Evolutionary conservation across 2,113 vertebrate genomes (phyloP), one percentile per base, ranked within the genome.

Genomic region (Clupea harengus): DNA sequence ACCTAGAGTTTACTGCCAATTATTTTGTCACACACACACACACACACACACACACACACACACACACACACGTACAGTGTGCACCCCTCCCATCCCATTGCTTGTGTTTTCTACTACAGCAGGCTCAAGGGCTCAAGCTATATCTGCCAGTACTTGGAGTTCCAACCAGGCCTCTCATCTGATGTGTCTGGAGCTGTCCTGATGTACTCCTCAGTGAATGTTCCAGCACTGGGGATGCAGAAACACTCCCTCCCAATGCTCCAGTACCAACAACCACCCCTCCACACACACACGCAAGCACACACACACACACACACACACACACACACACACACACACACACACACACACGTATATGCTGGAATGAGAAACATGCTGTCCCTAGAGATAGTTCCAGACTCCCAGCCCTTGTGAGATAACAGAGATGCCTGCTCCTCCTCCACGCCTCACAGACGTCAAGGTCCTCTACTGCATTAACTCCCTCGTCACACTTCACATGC

Each of bases 321-420:
- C n/a, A 83, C 72, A 82, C 49, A 83, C 44, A 83, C 10, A 72
- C 54, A 85, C 60, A 80, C 82, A 49, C n/a, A 44, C 49, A 25
- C 50, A 45, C 46, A 86, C 45, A 82, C 18, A 87, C 85, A 89
- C 80, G 84, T 3, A 10, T 6, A 25, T 4, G 15, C 18, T 82
- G 90, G 86, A 90, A 90, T 90, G 85, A 91, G 86, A 90, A 86
- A 80, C 39, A 83, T 15, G 84, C 81, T 32, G 83, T 18, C 18
- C 44, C 60, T 11, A 22, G 57, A 60, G 64, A 6, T 20, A 3
- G 57, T n/a, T 64, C 57, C 57, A 54, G 54, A 64, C 25, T 46
- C 25, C 57, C 60, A 44, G 83, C 32, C 60, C 45, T 60, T 39
- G 13, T 10, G 82, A 88, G 88, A 92, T 84, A 89, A 17, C 81